Percentiles rank a stretch among this genome's conserved stretches.
Evolutionary conservation across 2,113 vertebrate species (phyloP).

Genomic region (Ahaetulla prasina): DNA sequence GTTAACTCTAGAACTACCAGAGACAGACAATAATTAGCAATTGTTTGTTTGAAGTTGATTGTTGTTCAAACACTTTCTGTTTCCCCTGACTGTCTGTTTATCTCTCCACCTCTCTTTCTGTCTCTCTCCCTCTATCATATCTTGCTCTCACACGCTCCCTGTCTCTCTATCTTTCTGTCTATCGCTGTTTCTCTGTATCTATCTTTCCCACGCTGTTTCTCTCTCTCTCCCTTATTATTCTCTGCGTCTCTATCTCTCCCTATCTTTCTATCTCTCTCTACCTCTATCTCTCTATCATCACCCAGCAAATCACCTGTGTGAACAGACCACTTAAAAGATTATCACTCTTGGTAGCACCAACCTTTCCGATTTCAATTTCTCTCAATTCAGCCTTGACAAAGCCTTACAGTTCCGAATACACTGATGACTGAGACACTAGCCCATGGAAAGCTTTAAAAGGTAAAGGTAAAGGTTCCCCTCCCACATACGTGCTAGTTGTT

Average conservation of each 20-base stretch:
- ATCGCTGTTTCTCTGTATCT: neutral
- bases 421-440: neutral
- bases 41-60: conserved; percentile 37
- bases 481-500: too few relatives aligned
- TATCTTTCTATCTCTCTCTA: neutral
- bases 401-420: neutral
- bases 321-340: neutral
- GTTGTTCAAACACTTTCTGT: conserved; percentile 22
- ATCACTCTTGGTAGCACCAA: neutral
- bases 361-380: neutral
- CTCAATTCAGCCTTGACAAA: neutral
- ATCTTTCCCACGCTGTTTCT: neutral
- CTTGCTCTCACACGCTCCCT: neutral
- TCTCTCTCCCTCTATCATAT: neutral
- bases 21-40: neutral
- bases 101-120: neutral
- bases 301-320: neutral
- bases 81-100: neutral
- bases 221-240: neutral
- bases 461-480: too few relatives aligned
- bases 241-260: neutral
- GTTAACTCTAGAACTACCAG: neutral
- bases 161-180: neutral
- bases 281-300: neutral
- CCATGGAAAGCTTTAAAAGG: neutral